These are phyloP conservation scores for Amphiduros pacificus DNA, from an alignment of 2,888 invertebrate genomes.

Conservation along the genomic window DNA sequence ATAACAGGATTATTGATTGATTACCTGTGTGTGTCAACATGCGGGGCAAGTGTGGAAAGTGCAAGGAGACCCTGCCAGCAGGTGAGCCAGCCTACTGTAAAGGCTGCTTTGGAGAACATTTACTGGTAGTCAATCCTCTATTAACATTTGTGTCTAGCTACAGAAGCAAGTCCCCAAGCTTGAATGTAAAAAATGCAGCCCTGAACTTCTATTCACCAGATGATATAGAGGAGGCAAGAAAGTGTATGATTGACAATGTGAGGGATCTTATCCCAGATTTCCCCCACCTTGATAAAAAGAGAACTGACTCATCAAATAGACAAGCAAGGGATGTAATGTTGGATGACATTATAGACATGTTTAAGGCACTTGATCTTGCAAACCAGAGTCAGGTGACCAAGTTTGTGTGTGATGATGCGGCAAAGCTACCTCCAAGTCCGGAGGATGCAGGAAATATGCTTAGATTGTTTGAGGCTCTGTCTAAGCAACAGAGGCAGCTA, in stretches of 20 bases:
- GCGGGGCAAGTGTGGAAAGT: no score
- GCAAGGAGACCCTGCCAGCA: no score
- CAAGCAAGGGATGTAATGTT: neutral
- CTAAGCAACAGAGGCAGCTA: neutral
- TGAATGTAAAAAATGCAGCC: neutral
- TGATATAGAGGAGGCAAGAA: neutral
- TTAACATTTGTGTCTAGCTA: neutral
- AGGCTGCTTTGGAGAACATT: no score
- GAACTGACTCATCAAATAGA: neutral
- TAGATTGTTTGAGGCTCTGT: neutral
- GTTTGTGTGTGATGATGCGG: neutral
- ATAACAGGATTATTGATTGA: no score
- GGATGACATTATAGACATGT: neutral
- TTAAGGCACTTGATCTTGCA: neutral
- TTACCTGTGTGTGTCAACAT: no score
- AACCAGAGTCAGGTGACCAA: neutral
- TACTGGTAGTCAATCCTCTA: no score
- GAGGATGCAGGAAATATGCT: neutral
- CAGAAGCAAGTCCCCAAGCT: neutral
- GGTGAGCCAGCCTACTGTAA: no score
- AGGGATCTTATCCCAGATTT: neutral
- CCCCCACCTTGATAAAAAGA: neutral
- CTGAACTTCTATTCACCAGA: neutral
- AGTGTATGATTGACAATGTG: neutral
- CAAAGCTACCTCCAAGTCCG: neutral